These are phyloP conservation scores for Coreoperca whiteheadi DNA, from an alignment of 2,113 vertebrate genomes.

Conservation along the genomic window DNA sequence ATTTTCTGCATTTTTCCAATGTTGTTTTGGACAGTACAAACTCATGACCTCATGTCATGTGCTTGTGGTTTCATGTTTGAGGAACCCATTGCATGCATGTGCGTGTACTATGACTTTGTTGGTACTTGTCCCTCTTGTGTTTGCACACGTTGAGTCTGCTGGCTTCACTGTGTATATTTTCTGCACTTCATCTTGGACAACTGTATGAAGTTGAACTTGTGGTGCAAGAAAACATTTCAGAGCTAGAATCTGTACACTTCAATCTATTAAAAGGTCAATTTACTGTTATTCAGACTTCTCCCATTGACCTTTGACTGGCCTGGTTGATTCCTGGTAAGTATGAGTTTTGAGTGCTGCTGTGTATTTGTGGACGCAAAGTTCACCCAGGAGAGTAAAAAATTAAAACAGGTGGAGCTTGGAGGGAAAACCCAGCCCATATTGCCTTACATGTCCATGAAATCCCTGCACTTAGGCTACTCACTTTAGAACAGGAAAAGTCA, in stretches of 20 bases:
- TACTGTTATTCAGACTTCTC: background rate
- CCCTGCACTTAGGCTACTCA: background rate
- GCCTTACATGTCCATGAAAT: background rate
- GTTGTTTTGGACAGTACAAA: slow-evolving; percentile 29
- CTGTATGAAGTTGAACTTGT: slow-evolving; percentile 36
- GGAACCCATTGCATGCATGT: slow-evolving; percentile 51
- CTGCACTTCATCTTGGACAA: slow-evolving; percentile 8
- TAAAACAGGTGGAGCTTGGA: background rate
- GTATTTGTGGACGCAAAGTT: slow-evolving; percentile 21
- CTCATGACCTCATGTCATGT: slow-evolving; percentile 59
- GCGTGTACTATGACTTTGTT: slow-evolving; percentile 23
- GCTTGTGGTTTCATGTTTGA: slow-evolving; percentile 55
- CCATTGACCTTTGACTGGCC: slow-evolving; percentile 17
- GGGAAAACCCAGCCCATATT: background rate
- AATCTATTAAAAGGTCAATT: slow-evolving; percentile 4
- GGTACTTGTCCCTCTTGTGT: slow-evolving; percentile 38
- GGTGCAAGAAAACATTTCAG: slow-evolving; percentile 11
- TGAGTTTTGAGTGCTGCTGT: background rate
- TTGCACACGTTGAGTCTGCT: slow-evolving; percentile 44
- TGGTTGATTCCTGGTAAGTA: background rate
- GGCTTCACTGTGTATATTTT: slow-evolving; percentile 31
- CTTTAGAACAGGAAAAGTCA: background rate
- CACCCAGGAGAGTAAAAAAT: background rate
- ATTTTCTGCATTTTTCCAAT: slow-evolving; percentile 46
- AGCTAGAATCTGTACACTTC: slow-evolving; percentile 4